Percentiles rank a stretch among this genome's conserved stretches.
phyloP scores from a whole-genome alignment of 1,140 invertebrate species.

The Micrasema minimum region DNA sequence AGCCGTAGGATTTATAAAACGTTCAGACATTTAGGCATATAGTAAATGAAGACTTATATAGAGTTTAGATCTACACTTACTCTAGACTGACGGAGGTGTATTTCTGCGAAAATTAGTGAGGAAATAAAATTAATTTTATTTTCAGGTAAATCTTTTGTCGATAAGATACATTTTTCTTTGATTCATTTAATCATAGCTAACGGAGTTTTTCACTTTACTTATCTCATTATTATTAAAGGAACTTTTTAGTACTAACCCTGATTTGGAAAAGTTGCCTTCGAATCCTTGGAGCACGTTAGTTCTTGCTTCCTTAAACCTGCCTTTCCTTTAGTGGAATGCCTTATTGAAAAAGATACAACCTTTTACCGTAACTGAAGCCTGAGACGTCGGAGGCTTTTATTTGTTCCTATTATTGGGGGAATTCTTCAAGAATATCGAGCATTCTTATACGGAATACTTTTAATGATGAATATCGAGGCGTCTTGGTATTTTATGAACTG shows the following conservation, averaged over 20 bases:
- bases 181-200: too few relatives aligned
- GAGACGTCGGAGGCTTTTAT: slow-evolving; percentile 44
- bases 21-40: too few relatives aligned
- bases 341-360: slow-evolving; percentile 53
- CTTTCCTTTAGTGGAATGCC: slow-evolving; percentile 36
- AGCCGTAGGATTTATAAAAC: too few relatives aligned
- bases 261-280: slow-evolving; percentile 9
- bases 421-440: slow-evolving; percentile 33
- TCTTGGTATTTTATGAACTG: not conserved
- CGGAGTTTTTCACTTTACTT: too few relatives aligned
- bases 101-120: too few relatives aligned
- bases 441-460: slow-evolving; percentile 25
- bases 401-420: slow-evolving; percentile 45
- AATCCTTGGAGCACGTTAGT: slow-evolving; percentile 34
- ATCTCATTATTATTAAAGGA: too few relatives aligned
- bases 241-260: slow-evolving; percentile 9
- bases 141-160: too few relatives aligned
- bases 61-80: too few relatives aligned
- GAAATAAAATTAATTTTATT: too few relatives aligned
- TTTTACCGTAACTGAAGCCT: slow-evolving; percentile 39
- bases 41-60: too few relatives aligned
- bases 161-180: too few relatives aligned
- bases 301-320: slow-evolving; percentile 47
- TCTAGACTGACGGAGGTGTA: too few relatives aligned
- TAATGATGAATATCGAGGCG: slow-evolving; percentile 7